A percentile compares a stretch with the other conserved stretches of the same genome.
These are phyloP conservation scores for Pangasius sanitwongsei DNA, from an alignment of 2,797 vertebrate species.

Conservation along the genomic window DNA sequence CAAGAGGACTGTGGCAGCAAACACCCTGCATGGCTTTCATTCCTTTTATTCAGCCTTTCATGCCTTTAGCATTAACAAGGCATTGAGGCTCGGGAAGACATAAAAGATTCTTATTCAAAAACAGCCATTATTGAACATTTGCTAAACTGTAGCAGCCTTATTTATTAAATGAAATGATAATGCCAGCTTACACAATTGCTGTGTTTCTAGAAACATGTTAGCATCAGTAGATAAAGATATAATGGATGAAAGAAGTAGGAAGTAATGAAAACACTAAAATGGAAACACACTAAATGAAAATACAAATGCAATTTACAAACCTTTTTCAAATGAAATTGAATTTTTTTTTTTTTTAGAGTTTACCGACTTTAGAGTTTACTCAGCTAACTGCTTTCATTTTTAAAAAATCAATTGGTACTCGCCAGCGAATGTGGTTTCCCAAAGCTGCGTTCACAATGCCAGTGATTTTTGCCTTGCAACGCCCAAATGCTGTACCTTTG, in stretches of 20 bases:
- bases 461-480: too few species aligned
- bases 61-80: background rate
- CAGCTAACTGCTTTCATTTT: too few species aligned
- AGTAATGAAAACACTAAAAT: background rate
- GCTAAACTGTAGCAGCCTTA: background rate
- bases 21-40: slow-evolving; percentile 1
- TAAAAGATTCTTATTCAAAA: background rate
- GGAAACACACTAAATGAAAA: too few species aligned
- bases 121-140: background rate
- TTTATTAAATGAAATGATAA: background rate
- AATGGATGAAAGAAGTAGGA: background rate
- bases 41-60: background rate
- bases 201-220: background rate
- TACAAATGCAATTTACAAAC: background rate
- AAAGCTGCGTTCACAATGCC: too few species aligned
- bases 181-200: background rate
- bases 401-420: too few species aligned
- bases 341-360: too few species aligned
- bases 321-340: background rate
- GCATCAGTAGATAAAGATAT: background rate
- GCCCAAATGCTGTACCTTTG: too few species aligned
- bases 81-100: background rate
- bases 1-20: background rate
- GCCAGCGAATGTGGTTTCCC: too few species aligned
- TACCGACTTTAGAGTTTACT: too few species aligned